Base-by-base conservation (phyloP, 2,888 invertebrate genomes). In the Vesta saturnalis region DNA sequence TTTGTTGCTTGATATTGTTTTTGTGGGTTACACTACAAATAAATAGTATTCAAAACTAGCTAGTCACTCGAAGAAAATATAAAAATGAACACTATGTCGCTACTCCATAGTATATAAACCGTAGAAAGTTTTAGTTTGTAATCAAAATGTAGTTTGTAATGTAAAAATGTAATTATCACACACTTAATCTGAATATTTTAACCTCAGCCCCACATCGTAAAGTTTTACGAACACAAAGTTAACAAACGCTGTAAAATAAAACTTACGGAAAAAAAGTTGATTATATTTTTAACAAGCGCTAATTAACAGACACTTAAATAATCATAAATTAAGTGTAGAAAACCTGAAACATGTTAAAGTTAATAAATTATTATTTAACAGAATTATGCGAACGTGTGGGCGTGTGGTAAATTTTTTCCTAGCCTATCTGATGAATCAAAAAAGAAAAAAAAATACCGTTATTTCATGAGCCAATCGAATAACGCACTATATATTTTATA, bases 401-500 rank as follows among this genome's bases (percentile, higher is more conserved):
- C n/a, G n/a, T 19, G 52, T 52, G 8, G 10, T 2, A 47, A 16
- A 6, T 47, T 15, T 47, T 15, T 47, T 47, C 47, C 2, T 43
- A n/a, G 3, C 3, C 23, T 23, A 23, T 23, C 4, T 39, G n/a
- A 12, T 39, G 39, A n/a, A 39, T 39, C 3, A 39, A 39, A 39
- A 39, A 39, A 39, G 2, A n/a, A 39, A 18, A 49, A 58, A 43
- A 35, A 58, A 58, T 39, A 15, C 58, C 43, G 58, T 58, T 58
- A 58, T 19, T 43, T 35, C n/a, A 8, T 19, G 54, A 4, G n/a
- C 58, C n/a, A 30, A 16, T 1, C 6, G 30, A 35, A 19, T 56
- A 15, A 23, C n/a, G 35, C 16, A 10, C 15, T 10, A 43, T 19
- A 18, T 23, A 56, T 23, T 62, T 18, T n/a, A 43, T 21, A 22